A percentile compares a stretch with the other conserved stretches of the same genome.
These are phyloP conservation scores for Myzus persicae DNA, from an alignment of 1,140 invertebrate species.

Conservation along the genomic window DNA sequence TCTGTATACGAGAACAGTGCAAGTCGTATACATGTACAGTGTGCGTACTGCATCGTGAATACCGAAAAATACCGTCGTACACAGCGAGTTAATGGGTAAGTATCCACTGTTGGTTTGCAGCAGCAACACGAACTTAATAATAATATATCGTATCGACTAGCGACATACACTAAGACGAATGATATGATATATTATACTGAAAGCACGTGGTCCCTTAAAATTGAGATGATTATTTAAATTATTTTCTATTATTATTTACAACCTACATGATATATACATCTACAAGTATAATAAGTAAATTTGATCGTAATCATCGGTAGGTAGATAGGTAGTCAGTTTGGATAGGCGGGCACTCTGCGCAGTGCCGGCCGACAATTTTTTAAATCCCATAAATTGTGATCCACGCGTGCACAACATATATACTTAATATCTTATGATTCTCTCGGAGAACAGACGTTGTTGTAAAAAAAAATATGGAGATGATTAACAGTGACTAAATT, in stretches of 20 bases:
- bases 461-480: not conserved
- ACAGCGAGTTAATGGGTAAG: not conserved
- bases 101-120: not conserved
- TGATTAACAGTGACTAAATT: too few relatives aligned
- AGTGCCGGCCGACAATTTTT: too few relatives aligned
- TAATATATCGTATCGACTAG: not conserved
- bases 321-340: too few relatives aligned
- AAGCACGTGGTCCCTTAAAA: too few relatives aligned
- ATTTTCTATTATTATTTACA: too few relatives aligned
- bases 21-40: not conserved
- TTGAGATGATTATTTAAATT: not conserved
- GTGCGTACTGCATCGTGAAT: not conserved
- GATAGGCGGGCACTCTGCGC: too few relatives aligned
- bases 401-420: too few relatives aligned
- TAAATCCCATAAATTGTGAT: not conserved
- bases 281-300: too few relatives aligned
- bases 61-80: not conserved
- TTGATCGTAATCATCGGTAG: too few relatives aligned
- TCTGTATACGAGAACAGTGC: not conserved
- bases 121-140: not conserved
- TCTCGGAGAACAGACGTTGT: not conserved
- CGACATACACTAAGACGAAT: too few relatives aligned
- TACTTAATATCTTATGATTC: not conserved
- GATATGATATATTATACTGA: not conserved
- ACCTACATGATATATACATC: too few relatives aligned